A percentile compares a stretch with the other conserved stretches of the same genome.
phyloP scores from a whole-genome alignment of 2,888 invertebrate genomes.

The Gastracanthus pulcherrimus region DNA sequence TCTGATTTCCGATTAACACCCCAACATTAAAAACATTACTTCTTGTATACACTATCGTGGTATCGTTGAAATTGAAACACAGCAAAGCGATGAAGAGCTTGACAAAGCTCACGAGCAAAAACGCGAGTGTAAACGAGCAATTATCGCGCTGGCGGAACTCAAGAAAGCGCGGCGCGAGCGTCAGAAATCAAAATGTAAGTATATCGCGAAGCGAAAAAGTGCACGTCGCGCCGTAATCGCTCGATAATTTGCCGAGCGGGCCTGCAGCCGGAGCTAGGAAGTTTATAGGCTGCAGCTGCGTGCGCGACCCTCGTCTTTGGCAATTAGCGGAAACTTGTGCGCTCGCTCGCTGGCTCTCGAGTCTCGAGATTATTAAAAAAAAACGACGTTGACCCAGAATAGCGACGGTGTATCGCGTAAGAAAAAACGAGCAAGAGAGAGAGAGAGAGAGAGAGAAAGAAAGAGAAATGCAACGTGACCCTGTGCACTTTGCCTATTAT shows the following conservation, averaged over 20 bases:
- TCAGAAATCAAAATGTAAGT: not conserved
- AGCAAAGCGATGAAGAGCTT: no score
- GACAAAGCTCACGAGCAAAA: not conserved
- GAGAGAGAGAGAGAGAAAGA: no score
- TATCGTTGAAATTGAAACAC: no score
- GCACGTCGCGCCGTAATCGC: not conserved
- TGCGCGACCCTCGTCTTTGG: not conserved
- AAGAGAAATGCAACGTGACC: no score
- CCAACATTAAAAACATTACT: no score
- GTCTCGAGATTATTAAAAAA: no score
- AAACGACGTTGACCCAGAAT: conserved; percentile 26
- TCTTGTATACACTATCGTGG: no score
- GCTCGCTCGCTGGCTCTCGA: not conserved
- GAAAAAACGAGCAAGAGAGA: no score
- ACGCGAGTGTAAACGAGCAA: not conserved
- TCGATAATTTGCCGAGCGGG: not conserved
- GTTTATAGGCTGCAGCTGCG: no score
- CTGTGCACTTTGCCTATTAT: no score
- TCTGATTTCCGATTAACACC: no score
- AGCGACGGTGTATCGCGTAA: not conserved
- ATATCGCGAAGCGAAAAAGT: not conserved
- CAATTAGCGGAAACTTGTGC: conserved; percentile 6
- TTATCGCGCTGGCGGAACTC: not conserved
- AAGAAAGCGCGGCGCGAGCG: not conserved
- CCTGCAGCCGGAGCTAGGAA: no score